Evolutionary conservation across 2,888 invertebrate species (phyloP), one percentile per base, ranked within the genome.

Genomic region (Ditula angustiorana): DNA sequence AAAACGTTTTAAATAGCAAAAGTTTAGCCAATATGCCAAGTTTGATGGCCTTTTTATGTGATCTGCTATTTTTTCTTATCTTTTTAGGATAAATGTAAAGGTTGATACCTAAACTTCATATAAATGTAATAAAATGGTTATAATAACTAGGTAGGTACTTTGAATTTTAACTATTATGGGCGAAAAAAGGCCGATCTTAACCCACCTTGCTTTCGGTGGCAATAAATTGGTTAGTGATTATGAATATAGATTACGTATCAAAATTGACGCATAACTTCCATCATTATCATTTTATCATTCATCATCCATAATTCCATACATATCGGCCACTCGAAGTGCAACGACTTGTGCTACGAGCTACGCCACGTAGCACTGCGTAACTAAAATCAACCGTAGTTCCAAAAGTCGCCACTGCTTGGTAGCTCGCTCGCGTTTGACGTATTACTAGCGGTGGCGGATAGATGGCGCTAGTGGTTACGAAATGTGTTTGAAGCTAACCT

Each of bases 401-500:
- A 26, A 41, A 53, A 47, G 52, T 59, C 13, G 24, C 49, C 44
- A 50, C 57, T 33, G n/a, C 33, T 33, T 2, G n/a, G 8, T 33
- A 30, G 52, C 58, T 52, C 16, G 53, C 46, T 46, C 28, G 28
- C 52, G 53, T 23, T 64, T 5, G 28, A 53, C 46, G 64, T 67
- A 67, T 67, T 71, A 61, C 68, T 24, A 4, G 7, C 13, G 28
- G 0, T 1, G 1, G 11, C n/a, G 61, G 37, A 66, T 73, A 83
- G 83, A 80, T 83, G 83, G 79, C 80, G 76, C 26, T 73, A 78
- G 65, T 37, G 26, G 82, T 75, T 26, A 2, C 62, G 24, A 61
- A 58, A 66, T 49, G 44, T 19, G n/a, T 10, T 10, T 10, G 2
- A 35, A 53, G 46, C 13, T 67, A 46, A 55, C 47, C 47, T 46